Evolutionary conservation across 1,140 invertebrate genomes (phyloP), one percentile per base, ranked within the genome.

Genomic region (Drosophila leontia): DNA sequence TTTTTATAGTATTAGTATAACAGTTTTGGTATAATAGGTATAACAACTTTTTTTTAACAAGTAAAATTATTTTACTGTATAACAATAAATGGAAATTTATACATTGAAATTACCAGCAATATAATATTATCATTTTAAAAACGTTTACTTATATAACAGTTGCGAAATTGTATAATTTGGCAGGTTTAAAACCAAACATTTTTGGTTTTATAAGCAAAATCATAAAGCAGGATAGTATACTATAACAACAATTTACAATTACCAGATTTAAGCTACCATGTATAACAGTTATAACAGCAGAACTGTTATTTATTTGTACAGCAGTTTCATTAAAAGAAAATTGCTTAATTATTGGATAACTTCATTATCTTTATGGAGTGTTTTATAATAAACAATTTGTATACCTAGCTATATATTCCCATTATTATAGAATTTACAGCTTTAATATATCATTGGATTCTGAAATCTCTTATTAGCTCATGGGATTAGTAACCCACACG

Each of bases 381-480:
- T 17, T 13, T 13, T 35, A 19, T 15, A 26, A 48, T 50, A 50
- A 2, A 32, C 1, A 3, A 32, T n/a, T 19, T 17, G 3, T 3
- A 5, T 19, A 7, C 0, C 50, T 35, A 15, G 19, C 2, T 9
- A 23, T 23, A 23, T 55, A 23, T 23, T 23, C 2, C 7, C 12
- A 55, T 55, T 13, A 35, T 23, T 23, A 23, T n/a, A 51, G 1
- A 17, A n/a, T 19, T n/a, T 56, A n/a, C 13, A 39, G 15, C 42
- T 64, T 3, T 26, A 45, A 45, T 37, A 37, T 55, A 37, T 23
- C 13, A 23, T 37, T 5, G 7, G 51, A 55, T 13, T 55, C 13
- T n/a, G 19, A 23, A 55, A 55, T 55, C 32, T 53, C 19, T 51
- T 55, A 55, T 61, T n/a, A 55, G 32, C 47, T 56, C 15, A 55